Conservation (phyloP, 30 jellyfish, hydroid and myxozoan species). For the Aurelia aurita region DNA sequence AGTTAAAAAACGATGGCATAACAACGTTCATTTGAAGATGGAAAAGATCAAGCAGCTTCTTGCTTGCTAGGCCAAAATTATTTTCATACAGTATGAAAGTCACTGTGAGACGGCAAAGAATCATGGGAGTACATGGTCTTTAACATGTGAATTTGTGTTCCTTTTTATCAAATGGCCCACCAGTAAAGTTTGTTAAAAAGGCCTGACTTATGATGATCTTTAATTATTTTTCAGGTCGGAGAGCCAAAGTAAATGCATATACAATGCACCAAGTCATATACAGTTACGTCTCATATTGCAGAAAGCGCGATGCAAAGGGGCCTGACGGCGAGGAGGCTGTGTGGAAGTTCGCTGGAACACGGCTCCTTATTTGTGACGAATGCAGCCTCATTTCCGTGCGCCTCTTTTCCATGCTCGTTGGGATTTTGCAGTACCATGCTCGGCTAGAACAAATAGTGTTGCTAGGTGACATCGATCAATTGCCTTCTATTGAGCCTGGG, state of each 20-base stretch:
- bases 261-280: conserved; percentile 30
- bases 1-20: too few relatives aligned
- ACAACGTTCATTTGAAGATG: too few relatives aligned
- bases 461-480: conserved; percentile 15
- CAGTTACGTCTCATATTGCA: conserved; percentile 10
- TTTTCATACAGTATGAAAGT: too few relatives aligned
- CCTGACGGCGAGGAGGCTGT: not conserved
- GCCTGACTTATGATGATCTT: not conserved
- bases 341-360: conserved; percentile 9
- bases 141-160: too few relatives aligned
- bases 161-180: not conserved
- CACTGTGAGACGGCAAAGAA: too few relatives aligned
- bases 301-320: not conserved
- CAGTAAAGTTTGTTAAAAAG: not conserved
- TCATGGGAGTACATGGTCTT: too few relatives aligned
- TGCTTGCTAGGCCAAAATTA: too few relatives aligned
- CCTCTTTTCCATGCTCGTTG: conserved; percentile 29
- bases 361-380: conserved; percentile 27
- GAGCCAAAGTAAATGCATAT: conserved; percentile 17
- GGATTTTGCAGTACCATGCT: conserved; percentile 12
- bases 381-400: conserved; percentile 36
- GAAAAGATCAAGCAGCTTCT: too few relatives aligned
- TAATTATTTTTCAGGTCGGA: not conserved
- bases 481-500: conserved; percentile 33
- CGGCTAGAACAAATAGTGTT: conserved; percentile 7